Conservation (phyloP, 2,888 invertebrate species). For the Diplazon laetatorius region DNA sequence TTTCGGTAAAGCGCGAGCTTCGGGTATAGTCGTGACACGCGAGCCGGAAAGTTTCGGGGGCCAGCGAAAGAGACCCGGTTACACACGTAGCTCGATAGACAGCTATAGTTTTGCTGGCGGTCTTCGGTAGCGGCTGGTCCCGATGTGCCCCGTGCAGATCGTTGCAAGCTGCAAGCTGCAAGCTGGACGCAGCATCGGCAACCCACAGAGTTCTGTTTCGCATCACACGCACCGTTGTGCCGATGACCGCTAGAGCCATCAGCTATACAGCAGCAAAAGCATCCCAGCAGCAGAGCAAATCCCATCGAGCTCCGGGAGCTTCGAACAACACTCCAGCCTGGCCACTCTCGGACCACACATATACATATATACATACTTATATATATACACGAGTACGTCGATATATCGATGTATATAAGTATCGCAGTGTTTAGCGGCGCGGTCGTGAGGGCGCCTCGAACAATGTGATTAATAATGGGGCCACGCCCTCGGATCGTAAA, state of each 20-base stretch:
- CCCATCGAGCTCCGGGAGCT: constrained; percentile 40
- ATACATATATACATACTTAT: not conserved
- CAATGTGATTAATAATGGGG: constrained; percentile 73
- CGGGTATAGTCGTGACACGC: not conserved
- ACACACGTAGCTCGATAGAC: constrained; percentile 34
- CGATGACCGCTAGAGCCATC: constrained; percentile 69
- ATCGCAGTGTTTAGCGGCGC: constrained; percentile 6
- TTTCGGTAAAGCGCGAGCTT: not conserved
- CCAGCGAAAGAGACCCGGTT: constrained; percentile 28
- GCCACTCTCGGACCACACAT: constrained; percentile 58
- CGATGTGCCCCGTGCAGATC: constrained; percentile 1
- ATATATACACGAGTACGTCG: not conserved
- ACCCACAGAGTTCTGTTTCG: constrained; percentile 63
- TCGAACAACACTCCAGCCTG: constrained; percentile 52
- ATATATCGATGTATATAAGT: not conserved
- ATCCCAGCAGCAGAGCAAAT: constrained; percentile 23
- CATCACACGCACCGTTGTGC: constrained; percentile 70
- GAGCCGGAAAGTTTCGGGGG: not conserved
- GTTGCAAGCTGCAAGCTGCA: constrained; percentile 13
- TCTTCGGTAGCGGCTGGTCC: constrained; percentile 12
- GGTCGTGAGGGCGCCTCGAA: constrained; percentile 66
- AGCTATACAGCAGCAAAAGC: constrained; percentile 33
- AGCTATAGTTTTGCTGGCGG: constrained; percentile 57
- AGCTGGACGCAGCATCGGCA: constrained; percentile 9
- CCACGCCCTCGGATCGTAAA: constrained; percentile 67